Conservation (phyloP, 1,140 invertebrate genomes). For the Tetranychus cinnabarinus region DNA sequence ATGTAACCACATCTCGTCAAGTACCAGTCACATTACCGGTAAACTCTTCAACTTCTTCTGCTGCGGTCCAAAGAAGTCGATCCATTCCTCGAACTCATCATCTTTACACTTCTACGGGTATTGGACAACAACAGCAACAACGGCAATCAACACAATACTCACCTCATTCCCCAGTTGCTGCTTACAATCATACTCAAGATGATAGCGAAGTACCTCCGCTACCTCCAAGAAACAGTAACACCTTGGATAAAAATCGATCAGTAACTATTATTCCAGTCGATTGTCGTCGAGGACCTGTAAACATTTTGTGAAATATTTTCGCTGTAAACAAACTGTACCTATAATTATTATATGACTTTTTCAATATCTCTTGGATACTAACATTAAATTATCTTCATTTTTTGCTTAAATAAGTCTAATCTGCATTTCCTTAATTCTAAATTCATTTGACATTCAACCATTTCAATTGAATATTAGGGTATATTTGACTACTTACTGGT, state of each 20-base stretch:
- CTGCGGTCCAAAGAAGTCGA: neutral
- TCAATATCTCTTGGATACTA: too few relatives aligned
- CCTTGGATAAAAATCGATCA: neutral
- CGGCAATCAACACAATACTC: neutral
- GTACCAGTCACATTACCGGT: neutral
- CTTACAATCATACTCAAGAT: neutral
- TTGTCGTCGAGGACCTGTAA: neutral
- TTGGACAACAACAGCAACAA: neutral
- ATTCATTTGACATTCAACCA: too few relatives aligned
- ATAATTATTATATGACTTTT: too few relatives aligned
- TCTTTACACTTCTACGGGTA: neutral
- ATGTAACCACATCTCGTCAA: too few relatives aligned
- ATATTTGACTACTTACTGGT: too few relatives aligned
- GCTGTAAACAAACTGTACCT: too few relatives aligned
- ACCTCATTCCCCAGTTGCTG: neutral
- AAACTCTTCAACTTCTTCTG: neutral
- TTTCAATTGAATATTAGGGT: too few relatives aligned
- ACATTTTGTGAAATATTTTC: too few relatives aligned
- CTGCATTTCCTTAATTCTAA: too few relatives aligned
- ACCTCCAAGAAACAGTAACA: neutral
- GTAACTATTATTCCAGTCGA: neutral
- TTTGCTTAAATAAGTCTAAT: too few relatives aligned
- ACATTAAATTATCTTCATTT: too few relatives aligned
- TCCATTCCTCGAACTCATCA: constrained; percentile 1
- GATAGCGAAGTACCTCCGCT: neutral